Percentiles rank a stretch among this genome's conserved stretches.
Evolutionary conservation across 2,797 vertebrate genomes (phyloP).

Genomic region (Gobio occitaniae): DNA sequence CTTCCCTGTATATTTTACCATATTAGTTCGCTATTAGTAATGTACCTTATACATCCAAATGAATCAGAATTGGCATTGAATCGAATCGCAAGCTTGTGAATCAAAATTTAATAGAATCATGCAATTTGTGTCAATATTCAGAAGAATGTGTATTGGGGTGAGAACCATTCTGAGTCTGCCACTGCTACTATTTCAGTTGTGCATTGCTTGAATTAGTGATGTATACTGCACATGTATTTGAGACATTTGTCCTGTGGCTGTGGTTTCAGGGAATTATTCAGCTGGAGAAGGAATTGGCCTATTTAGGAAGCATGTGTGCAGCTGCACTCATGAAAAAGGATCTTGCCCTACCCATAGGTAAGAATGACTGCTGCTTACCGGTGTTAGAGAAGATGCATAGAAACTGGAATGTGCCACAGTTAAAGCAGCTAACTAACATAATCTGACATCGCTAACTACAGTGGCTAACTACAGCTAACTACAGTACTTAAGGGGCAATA

Average conservation of each 20-base stretch:
- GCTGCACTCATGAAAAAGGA: conserved; percentile 99
- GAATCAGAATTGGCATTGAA: background rate
- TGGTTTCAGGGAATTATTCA: conserved; percentile 93
- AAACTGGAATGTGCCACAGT: background rate
- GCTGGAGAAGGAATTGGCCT: conserved; percentile 96
- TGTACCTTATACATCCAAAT: background rate
- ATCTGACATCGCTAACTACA: background rate
- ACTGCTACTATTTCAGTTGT: background rate
- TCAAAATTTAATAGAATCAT: background rate
- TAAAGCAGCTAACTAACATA: background rate
- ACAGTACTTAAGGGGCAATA: background rate
- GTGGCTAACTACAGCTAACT: background rate
- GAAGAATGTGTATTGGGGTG: background rate
- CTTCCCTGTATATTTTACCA: background rate
- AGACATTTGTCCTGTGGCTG: background rate
- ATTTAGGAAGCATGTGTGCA: conserved; percentile 95
- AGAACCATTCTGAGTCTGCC: background rate
- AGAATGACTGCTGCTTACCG: conserved; percentile 46
- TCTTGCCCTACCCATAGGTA: conserved; percentile 94
- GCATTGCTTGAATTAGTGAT: background rate
- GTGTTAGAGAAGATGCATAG: background rate
- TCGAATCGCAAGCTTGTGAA: background rate
- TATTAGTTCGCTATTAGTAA: background rate
- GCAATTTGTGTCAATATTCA: background rate
- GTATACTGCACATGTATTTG: background rate